Conservation (phyloP, 2,797 vertebrate species). For the Tiaroga cobitis region DNA sequence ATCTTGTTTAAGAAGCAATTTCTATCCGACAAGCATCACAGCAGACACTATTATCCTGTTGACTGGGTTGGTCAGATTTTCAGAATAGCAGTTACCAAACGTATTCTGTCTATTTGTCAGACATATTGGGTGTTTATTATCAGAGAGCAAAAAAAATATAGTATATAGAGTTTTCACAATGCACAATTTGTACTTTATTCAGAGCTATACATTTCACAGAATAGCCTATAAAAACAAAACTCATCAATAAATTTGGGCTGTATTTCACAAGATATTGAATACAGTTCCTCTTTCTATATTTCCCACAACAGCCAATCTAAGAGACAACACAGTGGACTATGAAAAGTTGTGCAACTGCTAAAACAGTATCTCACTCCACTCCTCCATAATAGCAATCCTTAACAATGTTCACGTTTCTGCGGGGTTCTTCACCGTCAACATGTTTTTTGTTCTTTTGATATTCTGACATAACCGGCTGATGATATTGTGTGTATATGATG, state of each 20-base stretch:
- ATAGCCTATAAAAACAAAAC: neutral
- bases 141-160: neutral
- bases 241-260: neutral
- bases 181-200: neutral
- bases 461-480: neutral
- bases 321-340: neutral
- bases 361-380: neutral
- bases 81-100: constrained; percentile 20
- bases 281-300: neutral
- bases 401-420: neutral
- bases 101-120: neutral
- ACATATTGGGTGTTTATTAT: neutral
- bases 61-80: constrained; percentile 15
- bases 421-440: neutral
- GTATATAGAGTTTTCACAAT: neutral
- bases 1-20: neutral
- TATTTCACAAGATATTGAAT: neutral
- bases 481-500: neutral
- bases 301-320: neutral
- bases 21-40: constrained; percentile 9
- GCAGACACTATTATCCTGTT: neutral
- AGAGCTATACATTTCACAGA: neutral
- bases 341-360: neutral
- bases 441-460: neutral
- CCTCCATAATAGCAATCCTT: neutral